Percentiles rank a stretch among this genome's conserved stretches.
These are phyloP conservation scores for Ctenopoma kingsleyae DNA, from an alignment of 2,797 vertebrate species.

Conservation along the genomic window DNA sequence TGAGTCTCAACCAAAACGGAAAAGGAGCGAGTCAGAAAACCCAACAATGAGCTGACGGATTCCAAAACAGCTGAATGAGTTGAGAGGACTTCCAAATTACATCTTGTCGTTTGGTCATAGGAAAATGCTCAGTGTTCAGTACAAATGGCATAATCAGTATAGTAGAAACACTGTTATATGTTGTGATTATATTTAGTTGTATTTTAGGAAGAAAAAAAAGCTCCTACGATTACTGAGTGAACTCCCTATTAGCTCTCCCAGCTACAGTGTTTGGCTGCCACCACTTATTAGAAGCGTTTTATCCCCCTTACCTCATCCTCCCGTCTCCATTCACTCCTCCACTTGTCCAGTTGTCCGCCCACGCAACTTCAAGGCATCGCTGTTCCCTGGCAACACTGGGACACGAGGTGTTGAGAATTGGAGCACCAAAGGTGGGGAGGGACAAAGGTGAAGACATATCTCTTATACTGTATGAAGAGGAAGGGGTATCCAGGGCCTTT, in stretches of 20 bases:
- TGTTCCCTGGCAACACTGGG: constrained; percentile 61
- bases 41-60: not conserved
- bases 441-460: constrained; percentile 15
- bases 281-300: constrained; percentile 23
- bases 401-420: not conserved
- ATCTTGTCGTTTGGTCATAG: not conserved
- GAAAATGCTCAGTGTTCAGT: too few relatives aligned
- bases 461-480: not conserved
- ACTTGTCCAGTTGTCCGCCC: constrained; percentile 42
- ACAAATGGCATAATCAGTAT: too few relatives aligned
- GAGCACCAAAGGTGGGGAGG: not conserved
- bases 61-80: not conserved
- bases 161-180: too few relatives aligned
- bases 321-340: constrained; percentile 40
- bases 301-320: constrained; percentile 27
- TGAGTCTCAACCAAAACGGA: not conserved
- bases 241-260: too few relatives aligned
- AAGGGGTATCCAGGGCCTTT: not conserved
- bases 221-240: too few relatives aligned
- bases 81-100: not conserved
- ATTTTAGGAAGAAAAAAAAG: too few relatives aligned
- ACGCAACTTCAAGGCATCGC: constrained; percentile 47
- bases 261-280: too few relatives aligned
- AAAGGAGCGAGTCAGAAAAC: not conserved
- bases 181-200: too few relatives aligned